Conservation (phyloP, 2,797 vertebrate genomes). For the Sternarchorhynchus goeldii region DNA sequence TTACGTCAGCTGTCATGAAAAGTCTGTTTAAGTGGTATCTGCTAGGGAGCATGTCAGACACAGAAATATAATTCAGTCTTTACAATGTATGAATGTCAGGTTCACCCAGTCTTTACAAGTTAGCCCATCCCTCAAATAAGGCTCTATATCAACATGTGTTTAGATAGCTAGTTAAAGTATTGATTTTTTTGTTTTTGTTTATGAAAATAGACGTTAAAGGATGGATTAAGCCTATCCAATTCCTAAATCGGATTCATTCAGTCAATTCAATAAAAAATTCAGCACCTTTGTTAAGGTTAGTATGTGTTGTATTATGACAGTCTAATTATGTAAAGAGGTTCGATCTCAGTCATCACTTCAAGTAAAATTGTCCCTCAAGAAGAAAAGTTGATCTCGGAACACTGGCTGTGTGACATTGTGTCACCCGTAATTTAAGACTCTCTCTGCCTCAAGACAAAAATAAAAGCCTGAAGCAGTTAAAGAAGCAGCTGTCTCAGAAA, state of each 20-base stretch:
- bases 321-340: too few relatives aligned
- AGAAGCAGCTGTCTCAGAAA: conserved; percentile 50
- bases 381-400: background rate
- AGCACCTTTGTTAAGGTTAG: background rate
- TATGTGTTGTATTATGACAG: background rate
- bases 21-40: background rate
- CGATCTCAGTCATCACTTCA: too few relatives aligned
- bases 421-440: background rate
- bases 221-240: background rate
- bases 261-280: background rate
- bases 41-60: background rate
- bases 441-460: background rate
- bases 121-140: background rate
- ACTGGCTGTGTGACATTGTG: background rate
- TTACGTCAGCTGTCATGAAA: too few relatives aligned
- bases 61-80: too few relatives aligned
- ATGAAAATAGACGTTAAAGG: background rate
- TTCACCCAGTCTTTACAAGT: background rate
- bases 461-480: background rate
- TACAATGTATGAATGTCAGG: too few relatives aligned
- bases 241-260: background rate
- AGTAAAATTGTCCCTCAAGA: background rate
- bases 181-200: too few relatives aligned
- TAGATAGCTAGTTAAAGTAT: too few relatives aligned
- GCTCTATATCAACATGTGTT: too few relatives aligned